These are phyloP conservation scores for Hybos culiciformis DNA, from an alignment of 2,888 invertebrate species.

Conservation along the genomic window DNA sequence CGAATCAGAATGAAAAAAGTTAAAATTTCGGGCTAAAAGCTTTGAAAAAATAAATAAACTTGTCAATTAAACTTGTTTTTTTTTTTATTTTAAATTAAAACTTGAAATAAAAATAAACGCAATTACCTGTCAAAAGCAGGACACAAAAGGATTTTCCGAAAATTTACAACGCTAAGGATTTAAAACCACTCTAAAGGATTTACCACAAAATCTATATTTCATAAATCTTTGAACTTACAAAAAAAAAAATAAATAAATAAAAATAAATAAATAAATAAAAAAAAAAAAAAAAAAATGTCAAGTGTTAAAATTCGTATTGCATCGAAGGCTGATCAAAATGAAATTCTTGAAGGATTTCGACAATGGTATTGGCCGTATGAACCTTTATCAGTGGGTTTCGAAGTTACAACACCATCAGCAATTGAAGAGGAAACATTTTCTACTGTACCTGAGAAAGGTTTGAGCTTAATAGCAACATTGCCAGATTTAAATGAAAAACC, in stretches of 20 bases:
- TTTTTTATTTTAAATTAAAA: no score
- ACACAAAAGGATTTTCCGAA: background rate
- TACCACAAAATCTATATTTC: background rate
- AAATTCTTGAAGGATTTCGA: conserved; percentile 13
- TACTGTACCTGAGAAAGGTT: conserved; percentile 7
- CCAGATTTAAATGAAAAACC: conserved; percentile 1
- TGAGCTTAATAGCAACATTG: conserved; percentile 13
- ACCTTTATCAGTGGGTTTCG: conserved; percentile 13
- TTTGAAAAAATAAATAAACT: no score
- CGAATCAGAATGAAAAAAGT: no score
- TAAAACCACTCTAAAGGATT: background rate
- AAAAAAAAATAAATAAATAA: background rate
- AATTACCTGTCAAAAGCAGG: no score
- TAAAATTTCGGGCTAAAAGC: no score
- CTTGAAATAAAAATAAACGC: no score
- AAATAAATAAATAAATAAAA: background rate
- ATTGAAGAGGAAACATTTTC: conserved; percentile 14
- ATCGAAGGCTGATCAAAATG: conserved; percentile 8
- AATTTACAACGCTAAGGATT: background rate
- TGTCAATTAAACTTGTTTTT: no score
- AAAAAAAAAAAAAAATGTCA: background rate
- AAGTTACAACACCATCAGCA: conserved; percentile 9
- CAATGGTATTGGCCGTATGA: conserved; percentile 15
- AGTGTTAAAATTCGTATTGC: conserved; percentile 10
- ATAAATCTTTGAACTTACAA: background rate